Percentiles rank a stretch among this genome's conserved stretches.
Evolutionary conservation across 2,113 vertebrate species (phyloP).

Genomic region (Myrmophylax atrothorax): DNA sequence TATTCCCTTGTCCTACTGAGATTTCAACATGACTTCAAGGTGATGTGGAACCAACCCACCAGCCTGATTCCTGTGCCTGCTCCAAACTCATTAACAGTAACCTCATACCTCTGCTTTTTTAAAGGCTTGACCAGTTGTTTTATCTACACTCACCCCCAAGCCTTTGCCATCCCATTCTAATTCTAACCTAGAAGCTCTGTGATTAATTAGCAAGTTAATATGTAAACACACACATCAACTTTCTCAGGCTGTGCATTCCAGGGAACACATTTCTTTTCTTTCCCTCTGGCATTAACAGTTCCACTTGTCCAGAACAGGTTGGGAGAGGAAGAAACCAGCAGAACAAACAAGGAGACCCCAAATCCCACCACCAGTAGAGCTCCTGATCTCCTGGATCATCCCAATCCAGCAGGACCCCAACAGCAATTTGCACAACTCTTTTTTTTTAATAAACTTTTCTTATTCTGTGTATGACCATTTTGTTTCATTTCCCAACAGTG

Average conservation of each 20-base stretch:
- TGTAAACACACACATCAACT: accelerated
- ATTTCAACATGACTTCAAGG: background rate
- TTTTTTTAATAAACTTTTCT: background rate
- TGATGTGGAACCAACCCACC: background rate
- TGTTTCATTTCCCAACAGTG: background rate
- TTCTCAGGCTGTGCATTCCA: background rate
- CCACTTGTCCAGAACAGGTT: background rate
- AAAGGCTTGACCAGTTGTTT: background rate
- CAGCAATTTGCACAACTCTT: background rate
- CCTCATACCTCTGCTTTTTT: background rate
- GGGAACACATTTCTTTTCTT: background rate
- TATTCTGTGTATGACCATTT: background rate
- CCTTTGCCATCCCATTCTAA: background rate
- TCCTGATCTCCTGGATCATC: background rate
- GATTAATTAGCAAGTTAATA: background rate
- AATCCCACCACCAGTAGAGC: background rate
- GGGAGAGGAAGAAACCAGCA: background rate
- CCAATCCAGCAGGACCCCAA: background rate
- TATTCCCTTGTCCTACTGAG: background rate
- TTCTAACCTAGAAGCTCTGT: background rate
- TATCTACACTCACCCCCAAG: background rate
- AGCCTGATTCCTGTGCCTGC: background rate
- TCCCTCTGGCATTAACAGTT: background rate
- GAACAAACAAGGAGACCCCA: background rate
- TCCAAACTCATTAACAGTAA: background rate